Evolutionary conservation across 2,113 vertebrate species (phyloP), one percentile per base, ranked within the genome.

Genomic region (Morone saxatilis): DNA sequence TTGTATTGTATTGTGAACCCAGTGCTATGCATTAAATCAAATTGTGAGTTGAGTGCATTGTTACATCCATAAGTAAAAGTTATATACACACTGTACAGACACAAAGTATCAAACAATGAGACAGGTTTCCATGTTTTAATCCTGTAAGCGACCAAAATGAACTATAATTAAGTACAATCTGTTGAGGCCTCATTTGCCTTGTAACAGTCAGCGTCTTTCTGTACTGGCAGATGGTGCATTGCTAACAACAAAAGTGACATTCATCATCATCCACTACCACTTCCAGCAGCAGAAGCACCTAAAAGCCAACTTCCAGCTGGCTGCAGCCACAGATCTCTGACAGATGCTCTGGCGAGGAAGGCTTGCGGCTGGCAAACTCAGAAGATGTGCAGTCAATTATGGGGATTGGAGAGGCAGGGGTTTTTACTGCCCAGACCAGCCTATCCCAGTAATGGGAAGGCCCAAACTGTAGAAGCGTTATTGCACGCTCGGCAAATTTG

Each of bases 401-500:
- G 76, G 51, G 79, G 88, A 94, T 84, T 93, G 91, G 88, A 88
- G 83, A 90, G 71, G 86, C 72, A 71, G 86, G 85, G 85, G 84
- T 91, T 93, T 95, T 94, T 92, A 94, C 91, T 90, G 92, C 76
- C 78, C 66, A 22, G 75, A 76, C 82, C 80, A 71, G 76, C 71
- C 76, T 91, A 90, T 90, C 82, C 83, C 82, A 78, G 76, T 93
- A 93, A 94, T 92, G 91, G 91, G 84, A 89, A 78, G 76, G 83
- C 75, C 88, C 83, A 70, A 92, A 91, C 88, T 88, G 86, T 84
- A 78, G 78, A 66, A 80, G 83, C 60, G 47, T 87, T 91, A 94
- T 86, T 91, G 94, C 94, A 89, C 43, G 73, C 88, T 90, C 85
- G 25, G 92, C 95, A 95, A 81, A 93, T 94, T 80, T 89, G 81